Percentiles rank a stretch among this genome's conserved stretches.
Conservation (phyloP, 2,113 vertebrate genomes). For the Plecotus auritus region DNA sequence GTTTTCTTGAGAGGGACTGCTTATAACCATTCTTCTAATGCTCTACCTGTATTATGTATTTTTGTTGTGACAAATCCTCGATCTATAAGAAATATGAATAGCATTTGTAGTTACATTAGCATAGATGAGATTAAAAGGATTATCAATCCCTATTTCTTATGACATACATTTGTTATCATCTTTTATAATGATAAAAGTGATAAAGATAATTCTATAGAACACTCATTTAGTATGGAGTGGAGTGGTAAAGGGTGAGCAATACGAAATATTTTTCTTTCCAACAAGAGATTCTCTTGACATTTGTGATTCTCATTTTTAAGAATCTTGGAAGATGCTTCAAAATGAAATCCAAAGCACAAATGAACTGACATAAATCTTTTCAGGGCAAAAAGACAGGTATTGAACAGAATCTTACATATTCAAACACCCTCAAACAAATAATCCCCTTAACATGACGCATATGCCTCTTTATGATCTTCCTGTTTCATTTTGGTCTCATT, state of each 20-base stretch:
- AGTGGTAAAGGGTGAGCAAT: background rate
- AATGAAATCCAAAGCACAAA: constrained; percentile 49
- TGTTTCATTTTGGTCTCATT: background rate
- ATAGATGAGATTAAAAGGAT: constrained; percentile 51
- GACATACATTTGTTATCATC: constrained; percentile 7
- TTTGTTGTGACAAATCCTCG: constrained; percentile 68
- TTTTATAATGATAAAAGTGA: constrained; percentile 19
- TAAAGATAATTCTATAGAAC: constrained; percentile 5
- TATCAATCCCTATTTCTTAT: constrained; percentile 39
- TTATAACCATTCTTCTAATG: background rate
- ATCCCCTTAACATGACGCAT: background rate
- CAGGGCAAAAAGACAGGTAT: background rate
- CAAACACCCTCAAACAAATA: background rate
- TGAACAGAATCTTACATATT: background rate
- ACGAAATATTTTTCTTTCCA: constrained; percentile 8
- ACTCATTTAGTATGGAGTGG: background rate
- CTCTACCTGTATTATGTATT: constrained; percentile 47
- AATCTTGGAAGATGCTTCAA: background rate
- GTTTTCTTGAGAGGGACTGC: background rate
- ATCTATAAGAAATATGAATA: constrained; percentile 55
- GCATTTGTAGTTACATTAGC: constrained; percentile 41
- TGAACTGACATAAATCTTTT: constrained; percentile 2
- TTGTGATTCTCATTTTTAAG: constrained; percentile 23
- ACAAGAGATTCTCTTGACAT: background rate
- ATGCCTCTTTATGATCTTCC: background rate